Evolutionary conservation across 2,797 vertebrate genomes (phyloP), one percentile per base, ranked within the genome.

Genomic region (Intellagama lesueurii): DNA sequence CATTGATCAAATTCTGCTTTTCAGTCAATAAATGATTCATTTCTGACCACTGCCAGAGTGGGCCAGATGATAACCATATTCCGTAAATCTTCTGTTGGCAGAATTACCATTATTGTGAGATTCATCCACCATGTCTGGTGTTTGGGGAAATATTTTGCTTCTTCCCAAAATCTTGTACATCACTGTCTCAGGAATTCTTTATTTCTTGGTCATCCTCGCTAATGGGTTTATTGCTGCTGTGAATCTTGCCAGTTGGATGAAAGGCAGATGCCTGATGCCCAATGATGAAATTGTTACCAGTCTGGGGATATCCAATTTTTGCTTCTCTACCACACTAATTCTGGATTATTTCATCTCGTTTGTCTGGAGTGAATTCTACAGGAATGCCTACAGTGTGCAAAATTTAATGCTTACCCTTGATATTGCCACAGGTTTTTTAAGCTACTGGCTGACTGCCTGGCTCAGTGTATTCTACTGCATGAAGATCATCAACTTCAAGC

Each of bases 391-490:
- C 35, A 22, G 1, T 0, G 28, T 77, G 35, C 84, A 86, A 86
- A 47, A 12, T 47, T 4, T 77, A 8, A 47, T 17, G 0, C 12
- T 47, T 1, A n/a, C 5, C 35, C 16, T 86, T 9, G 56, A 86
- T 24, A 86, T 77, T 40, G 16, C 35, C 56, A 30, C 69, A 0
- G 56, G 83, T 47, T 32, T 32, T 14, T 32, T 40, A 14, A 94
- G 91, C 77, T 93, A 95, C 28, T 96, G 96, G 95, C 87, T 94
- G 70, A 93, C 92, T 8, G 95, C 95, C 7, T 92, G 93, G 90
- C 92, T 96, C 83, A 95, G 94, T 12, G 80, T 86, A 72, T 93
- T 95, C 49, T 96, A 95, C 70, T 96, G 93, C 24, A 81, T 96
- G 88, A 96, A 93, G 91, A 96, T 96, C n/a, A 86, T 91, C 28